Evolutionary conservation across 1,140 invertebrate species (phyloP), one percentile per base, ranked within the genome.

Genomic region (Pachyrhynchus sulphureomaculatus): DNA sequence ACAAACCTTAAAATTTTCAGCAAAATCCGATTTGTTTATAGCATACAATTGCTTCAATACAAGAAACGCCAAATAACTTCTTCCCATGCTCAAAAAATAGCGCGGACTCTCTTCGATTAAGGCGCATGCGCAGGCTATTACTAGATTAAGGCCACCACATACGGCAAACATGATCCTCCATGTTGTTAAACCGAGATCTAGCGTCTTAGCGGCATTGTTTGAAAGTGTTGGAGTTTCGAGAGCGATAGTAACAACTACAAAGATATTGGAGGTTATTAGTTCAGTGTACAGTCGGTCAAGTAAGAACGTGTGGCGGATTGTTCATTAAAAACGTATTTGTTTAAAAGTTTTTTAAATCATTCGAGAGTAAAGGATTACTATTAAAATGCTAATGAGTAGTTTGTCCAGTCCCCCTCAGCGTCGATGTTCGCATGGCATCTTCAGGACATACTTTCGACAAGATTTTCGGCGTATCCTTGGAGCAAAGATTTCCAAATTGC

Each of bases 21-120:
- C 62, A 55, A 66, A 71, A 39, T 64, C 70, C 1, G 71, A 72
- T 13, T 68, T 70, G 45, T 74, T 74, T 10, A 74, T 70, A 20
- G 71, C 69, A 37, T 65, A 74, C 6, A 73, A 62, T 55, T 72
- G 65, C 21, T 69, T 71, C 1, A 74, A 20, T 5, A 65, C 57
- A 21, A 64, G 37, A 10, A 67, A 13, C 0, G 71, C 70, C 41
- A 72, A 48, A 21, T 65, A 57, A 18, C 59, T 34, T 26, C 63
- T 57, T 8, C 61, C 62, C 8, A 54, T 47, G 33, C 61, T 57
- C 2, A 73, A 36, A 20, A 70, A 65, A 55, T 64, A 71, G 26
- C 71, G 62, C 1, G 71, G 70, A 51, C 72, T 74, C 18, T 71
- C 68, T 17, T 68, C 64, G 6, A 72, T 24, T 4, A 74, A 34